These are phyloP conservation scores for Pampus argenteus DNA, from an alignment of 2,797 vertebrate genomes.

Conservation along the genomic window DNA sequence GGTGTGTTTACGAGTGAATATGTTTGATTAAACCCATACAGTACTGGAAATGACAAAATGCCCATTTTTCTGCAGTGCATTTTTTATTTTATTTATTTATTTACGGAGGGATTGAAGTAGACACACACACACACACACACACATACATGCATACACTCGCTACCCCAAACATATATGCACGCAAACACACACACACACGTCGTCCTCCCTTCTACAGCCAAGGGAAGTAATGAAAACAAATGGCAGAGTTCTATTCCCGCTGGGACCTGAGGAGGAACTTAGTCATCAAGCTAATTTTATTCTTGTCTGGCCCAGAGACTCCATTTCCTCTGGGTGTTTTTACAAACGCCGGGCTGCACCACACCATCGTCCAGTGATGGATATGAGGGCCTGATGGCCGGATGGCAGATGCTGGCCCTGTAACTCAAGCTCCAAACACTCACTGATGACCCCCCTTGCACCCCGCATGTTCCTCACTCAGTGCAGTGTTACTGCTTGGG, in stretches of 20 bases:
- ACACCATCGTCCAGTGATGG: constrained; percentile 81
- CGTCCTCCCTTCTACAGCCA: constrained; percentile 71
- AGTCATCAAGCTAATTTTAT: constrained; percentile 91
- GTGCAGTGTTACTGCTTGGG: constrained; percentile 44
- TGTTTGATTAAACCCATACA: constrained; percentile 78
- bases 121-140: constrained; percentile 28
- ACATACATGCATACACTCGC: constrained; percentile 37
- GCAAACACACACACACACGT: constrained; percentile 63
- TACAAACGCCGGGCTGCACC: constrained; percentile 84
- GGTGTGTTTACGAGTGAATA: constrained; percentile 76
- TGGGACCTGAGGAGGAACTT: constrained; percentile 86
- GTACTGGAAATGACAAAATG: constrained; percentile 63
- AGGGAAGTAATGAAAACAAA: constrained; percentile 89
- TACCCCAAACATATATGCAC: constrained; percentile 60
- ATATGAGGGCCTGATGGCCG: constrained; percentile 85
- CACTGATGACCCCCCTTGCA: constrained; percentile 72
- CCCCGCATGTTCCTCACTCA: constrained; percentile 71
- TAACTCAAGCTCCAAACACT: constrained; percentile 88
- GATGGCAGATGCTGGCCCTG: constrained; percentile 90
- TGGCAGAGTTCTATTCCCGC: constrained; percentile 85
- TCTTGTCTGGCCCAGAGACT: constrained; percentile 88
- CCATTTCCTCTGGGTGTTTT: constrained; percentile 91
- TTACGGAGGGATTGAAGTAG: constrained; percentile 30
- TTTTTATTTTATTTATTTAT: constrained; percentile 1
- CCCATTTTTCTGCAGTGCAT: constrained; percentile 33